Base-by-base conservation (phyloP, 2,888 invertebrate genomes). In the Napeogenes inachia region DNA sequence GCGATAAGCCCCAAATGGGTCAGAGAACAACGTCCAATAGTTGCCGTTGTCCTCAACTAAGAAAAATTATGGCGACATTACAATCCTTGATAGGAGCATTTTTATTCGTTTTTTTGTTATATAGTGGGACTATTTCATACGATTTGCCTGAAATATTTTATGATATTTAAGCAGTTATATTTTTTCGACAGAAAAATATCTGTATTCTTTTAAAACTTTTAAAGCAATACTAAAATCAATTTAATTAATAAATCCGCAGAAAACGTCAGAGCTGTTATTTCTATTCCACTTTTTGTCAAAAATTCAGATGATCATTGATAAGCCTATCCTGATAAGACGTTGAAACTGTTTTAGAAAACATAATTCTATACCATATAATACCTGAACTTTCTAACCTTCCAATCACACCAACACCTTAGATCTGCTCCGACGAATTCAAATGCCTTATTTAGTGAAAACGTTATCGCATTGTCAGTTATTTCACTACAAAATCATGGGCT, bases 401-500 rank as follows among this genome's bases (percentile, higher is more conserved):
- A 47, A 47, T 13, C 47, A 38, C 38, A 47, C 13, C 13, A 1
- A 47, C 13, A 13, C 47, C 8, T 47, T 47, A 21, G n/a, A 47
- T 47, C 50, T 50, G 50, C 10, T 50, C 30, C 50, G 30, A n/a
- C 47, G 47, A 30, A 50, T 50, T 30, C 30, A 50, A 50, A 50
- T 50, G 21, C 21, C 21, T 50, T 30, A 50, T 50, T 50, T 30
- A 30, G 30, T 50, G 30, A 50, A 30, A 50, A 21, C 50, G 32
- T 45, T 53, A 45, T 59, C 56, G 64, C 61, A 55, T 57, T 64
- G 66, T 63, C 64, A 66, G 63, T 70, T 75, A 74, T 76, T 76
- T 74, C 70, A 72, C 73, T 73, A 76, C 77, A 75, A 77, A 78
- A 76, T 75, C 73, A 69, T 63, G 70, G 71, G 70, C 72, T 78